Conservation (phyloP, 2,888 invertebrate species). For the Atherix ibis region DNA sequence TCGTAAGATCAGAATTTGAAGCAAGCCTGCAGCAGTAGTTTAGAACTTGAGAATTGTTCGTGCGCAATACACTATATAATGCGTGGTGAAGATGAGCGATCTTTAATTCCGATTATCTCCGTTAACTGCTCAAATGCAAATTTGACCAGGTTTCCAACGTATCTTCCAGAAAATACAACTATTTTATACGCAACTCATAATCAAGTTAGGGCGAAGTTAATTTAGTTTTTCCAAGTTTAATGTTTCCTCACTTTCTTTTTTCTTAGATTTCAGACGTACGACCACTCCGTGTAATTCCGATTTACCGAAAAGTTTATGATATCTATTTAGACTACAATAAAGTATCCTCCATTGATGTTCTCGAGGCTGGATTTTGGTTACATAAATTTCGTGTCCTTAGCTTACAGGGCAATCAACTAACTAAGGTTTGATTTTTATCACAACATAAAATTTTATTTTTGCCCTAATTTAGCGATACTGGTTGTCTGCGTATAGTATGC, state of each 20-base stretch:
- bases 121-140: conserved; percentile 28
- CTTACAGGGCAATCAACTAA: conserved; percentile 53
- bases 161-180: conserved; percentile 28
- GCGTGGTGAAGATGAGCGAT: conserved; percentile 17
- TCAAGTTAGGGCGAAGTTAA: conserved; percentile 20
- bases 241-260: too few species aligned
- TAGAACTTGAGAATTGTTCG: conserved; percentile 26
- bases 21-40: conserved; percentile 23
- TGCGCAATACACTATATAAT: conserved; percentile 28
- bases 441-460: too few species aligned
- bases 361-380: conserved; percentile 69
- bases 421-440: conserved; percentile 55
- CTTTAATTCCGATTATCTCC: conserved; percentile 26
- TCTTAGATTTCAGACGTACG: conserved; percentile 49
- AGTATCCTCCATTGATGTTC: conserved; percentile 45
- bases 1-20: conserved; percentile 16
- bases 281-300: conserved; percentile 47
- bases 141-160: conserved; percentile 24
- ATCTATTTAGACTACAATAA: conserved; percentile 62
- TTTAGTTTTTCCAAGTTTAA: too few species aligned
- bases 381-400: conserved; percentile 62
- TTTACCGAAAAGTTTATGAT: conserved; percentile 52
- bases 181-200: conserved; percentile 26
- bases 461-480: too few species aligned
- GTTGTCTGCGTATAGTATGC: too few species aligned